A percentile compares a stretch with the other conserved stretches of the same genome.
Evolutionary conservation across 2,797 vertebrate species (phyloP).

Genomic region (Peromyscus attwateri): DNA sequence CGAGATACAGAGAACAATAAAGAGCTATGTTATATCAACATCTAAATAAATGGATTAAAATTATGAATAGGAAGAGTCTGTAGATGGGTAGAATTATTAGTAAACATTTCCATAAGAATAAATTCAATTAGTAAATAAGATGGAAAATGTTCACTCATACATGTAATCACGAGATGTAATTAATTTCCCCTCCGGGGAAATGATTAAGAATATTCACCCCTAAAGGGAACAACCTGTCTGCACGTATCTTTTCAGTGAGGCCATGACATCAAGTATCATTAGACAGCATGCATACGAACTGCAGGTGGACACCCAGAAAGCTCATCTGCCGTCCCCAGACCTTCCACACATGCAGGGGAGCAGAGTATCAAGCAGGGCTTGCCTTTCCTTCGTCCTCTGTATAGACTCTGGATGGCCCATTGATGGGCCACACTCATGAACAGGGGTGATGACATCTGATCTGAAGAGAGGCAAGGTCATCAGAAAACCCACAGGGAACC

Average conservation of each 20-base stretch:
- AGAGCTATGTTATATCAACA: rapidly evolving
- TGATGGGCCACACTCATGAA: too few species aligned
- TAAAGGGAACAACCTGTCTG: background rate
- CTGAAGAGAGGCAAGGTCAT: background rate
- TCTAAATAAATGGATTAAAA: background rate
- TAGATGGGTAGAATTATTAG: background rate
- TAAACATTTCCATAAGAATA: background rate
- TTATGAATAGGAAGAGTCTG: background rate
- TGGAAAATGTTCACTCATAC: rapidly evolving
- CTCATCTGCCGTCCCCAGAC: background rate
- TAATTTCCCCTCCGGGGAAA: background rate
- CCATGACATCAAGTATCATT: background rate
- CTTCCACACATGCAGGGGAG: rapidly evolving
- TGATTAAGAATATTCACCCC: background rate
- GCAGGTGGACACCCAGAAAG: too few species aligned
- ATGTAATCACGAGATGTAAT: background rate
- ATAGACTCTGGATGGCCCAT: background rate
- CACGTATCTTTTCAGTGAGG: background rate
- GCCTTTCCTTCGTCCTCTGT: background rate
- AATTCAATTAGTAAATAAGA: background rate
- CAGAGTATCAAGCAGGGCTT: rapidly evolving
- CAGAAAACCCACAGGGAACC: rapidly evolving
- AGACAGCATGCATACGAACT: background rate
- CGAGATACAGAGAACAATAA: background rate
- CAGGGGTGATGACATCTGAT: background rate